phyloP scores from a whole-genome alignment of 2,888 invertebrate genomes.

The Listrodromus nycthemerus region DNA sequence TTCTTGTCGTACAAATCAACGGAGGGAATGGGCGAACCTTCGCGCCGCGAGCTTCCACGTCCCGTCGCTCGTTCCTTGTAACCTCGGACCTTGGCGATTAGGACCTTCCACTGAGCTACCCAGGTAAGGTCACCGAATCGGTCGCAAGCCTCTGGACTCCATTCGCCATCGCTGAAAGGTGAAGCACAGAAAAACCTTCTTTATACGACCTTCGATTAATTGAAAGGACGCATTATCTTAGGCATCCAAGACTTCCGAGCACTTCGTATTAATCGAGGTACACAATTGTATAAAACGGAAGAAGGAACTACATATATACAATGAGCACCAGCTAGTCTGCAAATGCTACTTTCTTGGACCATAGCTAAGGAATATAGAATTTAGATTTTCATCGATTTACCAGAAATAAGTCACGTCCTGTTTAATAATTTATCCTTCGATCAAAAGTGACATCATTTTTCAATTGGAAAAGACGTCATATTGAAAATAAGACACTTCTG shows the following conservation, averaged over 20 bases:
- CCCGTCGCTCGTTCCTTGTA: constrained; percentile 87
- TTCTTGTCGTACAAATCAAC: constrained; percentile 91
- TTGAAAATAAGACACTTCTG: neutral
- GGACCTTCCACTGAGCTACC: constrained; percentile 92
- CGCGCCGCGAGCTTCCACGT: constrained; percentile 85
- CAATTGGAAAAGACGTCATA: too few relatives aligned
- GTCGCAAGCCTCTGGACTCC: constrained; percentile 75
- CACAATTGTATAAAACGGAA: neutral
- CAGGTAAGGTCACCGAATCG: constrained; percentile 77
- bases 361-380: too few relatives aligned
- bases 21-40: constrained; percentile 91
- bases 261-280: neutral
- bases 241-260: neutral
- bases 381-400: too few relatives aligned
- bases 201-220: neutral
- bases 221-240: neutral
- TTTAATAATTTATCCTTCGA: neutral
- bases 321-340: too few relatives aligned
- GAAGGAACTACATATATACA: too few relatives aligned
- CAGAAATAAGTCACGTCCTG: neutral
- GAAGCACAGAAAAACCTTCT: neutral
- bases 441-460: too few relatives aligned
- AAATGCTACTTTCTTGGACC: too few relatives aligned
- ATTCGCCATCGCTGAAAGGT: constrained; percentile 77
- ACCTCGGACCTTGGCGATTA: constrained; percentile 91